A percentile compares a stretch with the other conserved stretches of the same genome.
Evolutionary conservation across 2,113 vertebrate genomes (phyloP).

Genomic region (Butastur rufipennis): DNA sequence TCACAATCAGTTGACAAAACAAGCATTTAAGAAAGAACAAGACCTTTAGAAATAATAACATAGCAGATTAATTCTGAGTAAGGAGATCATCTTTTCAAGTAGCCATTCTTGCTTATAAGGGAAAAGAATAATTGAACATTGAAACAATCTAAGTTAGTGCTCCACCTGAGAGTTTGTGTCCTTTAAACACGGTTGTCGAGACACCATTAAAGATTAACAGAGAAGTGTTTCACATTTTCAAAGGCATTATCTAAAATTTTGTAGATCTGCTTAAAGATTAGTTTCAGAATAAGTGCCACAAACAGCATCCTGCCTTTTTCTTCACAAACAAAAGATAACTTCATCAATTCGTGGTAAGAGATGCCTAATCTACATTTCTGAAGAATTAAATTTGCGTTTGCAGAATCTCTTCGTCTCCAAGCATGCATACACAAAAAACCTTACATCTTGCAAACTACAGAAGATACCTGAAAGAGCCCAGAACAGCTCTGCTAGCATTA

Average conservation of each 20-base stretch:
- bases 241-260: not conserved
- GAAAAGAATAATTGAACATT: not conserved
- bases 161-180: not conserved
- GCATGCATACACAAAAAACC: not conserved
- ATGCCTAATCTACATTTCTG: not conserved
- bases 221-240: not conserved
- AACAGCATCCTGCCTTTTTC: not conserved
- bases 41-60: not conserved
- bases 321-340: not conserved
- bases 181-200: not conserved
- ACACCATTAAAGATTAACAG: not conserved
- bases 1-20: not conserved
- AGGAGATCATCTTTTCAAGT: not conserved
- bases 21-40: not conserved
- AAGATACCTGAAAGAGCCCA: not conserved
- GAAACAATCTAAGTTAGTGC: not conserved
- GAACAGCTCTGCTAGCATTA: not conserved
- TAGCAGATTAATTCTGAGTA: not conserved
- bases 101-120: not conserved
- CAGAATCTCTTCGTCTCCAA: not conserved
- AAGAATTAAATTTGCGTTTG: not conserved
- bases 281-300: not conserved
- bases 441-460: not conserved
- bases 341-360: not conserved
- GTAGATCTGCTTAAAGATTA: not conserved